Base-by-base conservation (phyloP, 2,797 vertebrate genomes). In the Gadopsis marmoratus region DNA sequence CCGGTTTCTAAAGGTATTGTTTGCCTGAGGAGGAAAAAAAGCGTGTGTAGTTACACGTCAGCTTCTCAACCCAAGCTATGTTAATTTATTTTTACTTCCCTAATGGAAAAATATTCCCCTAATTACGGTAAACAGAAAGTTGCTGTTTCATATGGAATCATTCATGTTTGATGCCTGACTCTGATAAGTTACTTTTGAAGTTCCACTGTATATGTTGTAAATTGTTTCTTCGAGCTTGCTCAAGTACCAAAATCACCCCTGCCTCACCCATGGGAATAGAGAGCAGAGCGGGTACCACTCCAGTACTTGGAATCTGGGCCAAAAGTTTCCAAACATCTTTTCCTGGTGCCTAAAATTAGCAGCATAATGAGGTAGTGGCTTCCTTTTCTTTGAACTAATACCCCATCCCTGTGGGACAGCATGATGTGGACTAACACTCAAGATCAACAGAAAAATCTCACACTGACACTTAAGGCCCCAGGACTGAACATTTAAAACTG, bases 111-210 rank as follows among this genome's bases (percentile, higher is more conserved):
- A 95, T 94, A 95, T 95, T 95, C 93, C 92, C 90, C 91, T 95
- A 96, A 96, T 96, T 96, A 95, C 92, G 29, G 93, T 95, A 95
- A 95, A 96, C 94, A 94, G 90, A 95, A 93, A 93, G 87, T 92
- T 95, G 95, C 94, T 95, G 85, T 96, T 96, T 96, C 95, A 96
- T 96, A 95, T 95, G 96, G 95, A 96, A 95, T 95, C 95, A 94
- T 95, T 96, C 95, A 94, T 93, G 94, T 94, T 88, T 89, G 95
- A 96, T 96, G 95, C 90, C 93, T 87, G 93, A 81, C 85, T 90
- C 84, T 35, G 96, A 96, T 96, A 96, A 96, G 92, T 91, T 91
- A 95, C 95, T 94, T 96, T 96, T 96, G 96, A 96, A 96, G 95
- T 96, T 83, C 86, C 86, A 85, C 86, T 96, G 94, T 95, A 95